These are phyloP conservation scores for Atethmia centrago DNA, from an alignment of 2,888 invertebrate species.

Conservation along the genomic window DNA sequence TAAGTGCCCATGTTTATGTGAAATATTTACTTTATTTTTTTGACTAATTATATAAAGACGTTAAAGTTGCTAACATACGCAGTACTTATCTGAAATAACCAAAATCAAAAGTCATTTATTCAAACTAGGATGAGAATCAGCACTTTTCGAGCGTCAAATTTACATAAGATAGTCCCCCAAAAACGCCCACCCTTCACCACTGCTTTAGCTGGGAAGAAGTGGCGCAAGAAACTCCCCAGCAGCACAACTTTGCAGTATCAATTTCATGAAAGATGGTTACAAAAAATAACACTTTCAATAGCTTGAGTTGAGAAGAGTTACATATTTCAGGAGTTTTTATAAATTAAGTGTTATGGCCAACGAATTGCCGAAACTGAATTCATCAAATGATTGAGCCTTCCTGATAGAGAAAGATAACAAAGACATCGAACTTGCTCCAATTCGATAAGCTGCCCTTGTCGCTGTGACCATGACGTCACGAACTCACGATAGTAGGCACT, in stretches of 20 bases:
- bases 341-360: neutral
- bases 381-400: constrained; percentile 7
- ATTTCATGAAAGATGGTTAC: neutral
- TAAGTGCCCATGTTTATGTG: too few relatives aligned
- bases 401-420: constrained; percentile 53
- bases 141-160: too few relatives aligned
- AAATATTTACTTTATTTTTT: too few relatives aligned
- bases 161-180: too few relatives aligned
- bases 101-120: too few relatives aligned
- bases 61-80: neutral
- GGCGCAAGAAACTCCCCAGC: too few relatives aligned
- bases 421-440: constrained; percentile 77
- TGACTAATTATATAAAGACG: neutral
- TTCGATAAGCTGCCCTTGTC: constrained; percentile 81
- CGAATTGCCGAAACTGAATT: neutral
- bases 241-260: neutral
- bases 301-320: neutral
- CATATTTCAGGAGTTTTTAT: neutral
- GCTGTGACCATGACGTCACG: constrained; percentile 33
- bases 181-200: too few relatives aligned
- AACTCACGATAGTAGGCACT: neutral
- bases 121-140: too few relatives aligned
- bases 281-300: neutral
- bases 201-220: too few relatives aligned
- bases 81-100: neutral